These are phyloP conservation scores for Phytoseiulus persimilis DNA, from an alignment of 2,888 invertebrate species.

Conservation along the genomic window DNA sequence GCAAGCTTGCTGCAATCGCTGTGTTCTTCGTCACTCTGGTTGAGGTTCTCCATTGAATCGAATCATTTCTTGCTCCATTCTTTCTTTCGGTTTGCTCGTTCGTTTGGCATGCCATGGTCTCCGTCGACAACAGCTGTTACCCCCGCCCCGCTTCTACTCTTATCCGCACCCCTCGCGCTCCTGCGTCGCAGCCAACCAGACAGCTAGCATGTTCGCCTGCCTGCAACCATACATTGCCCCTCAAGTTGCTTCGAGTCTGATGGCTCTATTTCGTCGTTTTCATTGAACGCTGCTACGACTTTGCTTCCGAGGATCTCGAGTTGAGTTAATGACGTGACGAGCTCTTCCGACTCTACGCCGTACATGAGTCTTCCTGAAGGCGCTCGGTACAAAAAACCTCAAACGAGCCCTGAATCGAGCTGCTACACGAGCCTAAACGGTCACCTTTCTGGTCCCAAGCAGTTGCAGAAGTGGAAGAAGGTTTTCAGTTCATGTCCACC, in stretches of 20 bases:
- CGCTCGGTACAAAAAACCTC: too few species aligned
- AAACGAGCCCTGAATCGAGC: too few species aligned
- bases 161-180: neutral
- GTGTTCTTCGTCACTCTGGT: neutral
- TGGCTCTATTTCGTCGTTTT: neutral
- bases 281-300: neutral
- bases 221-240: neutral
- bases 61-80: constrained; percentile 28
- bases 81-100: neutral
- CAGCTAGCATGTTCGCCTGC: neutral
- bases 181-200: neutral
- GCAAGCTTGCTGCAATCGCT: neutral
- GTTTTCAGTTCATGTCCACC: neutral
- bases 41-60: constrained; percentile 14
- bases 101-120: neutral
- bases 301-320: too few species aligned
- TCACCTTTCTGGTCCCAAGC: too few species aligned
- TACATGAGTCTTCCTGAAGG: too few species aligned
- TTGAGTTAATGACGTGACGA: too few species aligned
- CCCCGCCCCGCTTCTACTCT: neutral
- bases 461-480: too few species aligned
- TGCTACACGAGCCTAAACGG: too few species aligned
- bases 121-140: constrained; percentile 37
- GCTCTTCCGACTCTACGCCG: too few species aligned
- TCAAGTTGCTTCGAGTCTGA: neutral